Base-by-base conservation (phyloP, 2,888 invertebrate species). In the Pomacea canaliculata region DNA sequence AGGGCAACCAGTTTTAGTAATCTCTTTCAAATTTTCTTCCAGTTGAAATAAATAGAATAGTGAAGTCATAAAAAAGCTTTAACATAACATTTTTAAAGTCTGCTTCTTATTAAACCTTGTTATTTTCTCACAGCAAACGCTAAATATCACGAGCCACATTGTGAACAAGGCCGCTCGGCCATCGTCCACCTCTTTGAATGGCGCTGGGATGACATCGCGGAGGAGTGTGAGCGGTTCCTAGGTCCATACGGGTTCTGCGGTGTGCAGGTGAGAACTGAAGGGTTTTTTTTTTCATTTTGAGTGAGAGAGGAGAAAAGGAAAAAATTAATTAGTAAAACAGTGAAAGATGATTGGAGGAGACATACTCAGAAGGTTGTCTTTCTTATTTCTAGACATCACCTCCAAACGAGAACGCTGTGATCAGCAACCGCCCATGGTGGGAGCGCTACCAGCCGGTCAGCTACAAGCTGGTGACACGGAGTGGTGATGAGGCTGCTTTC, bases 111-210 rank as follows among this genome's bases (percentile, higher is more conserved):
- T 37, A 5, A 5, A 37, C 37, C 5, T 37, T 37, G 37, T 37
- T 5, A 37, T 37, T 37, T 37, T 37, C 37, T 37, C 37, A 37
- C 51, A 13, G 51, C 10, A 7, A 73, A 68, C 0, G 71, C 66
- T 19, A 37, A 37, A 37, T 84, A 80, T 73, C 84, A 84, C 0
- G 87, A 87, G 68, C 88, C 89, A 5, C 85, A 89, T 78, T 88
- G 87, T 76, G 79, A 79, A 19, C 62, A 74, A 0, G 87, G 87
- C 9, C 84, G 87, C 69, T 85, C 85, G 70, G 88, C 85, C 18
- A 87, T 88, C 23, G 88, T 88, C 10, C 89, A 89, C 76, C 81
- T 89, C 76, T 89, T 89, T 79, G 88, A 89, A 76, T 89, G 89
- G 89, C 88, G 87, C 80, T 89, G 89, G 89, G 79, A 85, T 0